phyloP scores from a whole-genome alignment of 2,113 vertebrate species.

The Alces alces region DNA sequence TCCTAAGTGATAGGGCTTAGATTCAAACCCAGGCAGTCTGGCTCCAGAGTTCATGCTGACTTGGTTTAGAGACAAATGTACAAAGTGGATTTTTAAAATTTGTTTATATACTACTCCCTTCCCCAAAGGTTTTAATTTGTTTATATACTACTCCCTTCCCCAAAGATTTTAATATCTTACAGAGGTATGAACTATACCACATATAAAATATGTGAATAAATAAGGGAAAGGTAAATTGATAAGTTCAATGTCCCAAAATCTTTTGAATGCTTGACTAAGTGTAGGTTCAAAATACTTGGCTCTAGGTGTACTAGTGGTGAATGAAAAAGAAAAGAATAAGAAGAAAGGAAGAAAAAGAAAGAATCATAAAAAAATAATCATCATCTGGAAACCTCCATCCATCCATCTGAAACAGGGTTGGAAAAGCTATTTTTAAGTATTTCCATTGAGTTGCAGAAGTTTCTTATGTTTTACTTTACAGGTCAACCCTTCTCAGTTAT shows the following conservation, averaged over 20 bases:
- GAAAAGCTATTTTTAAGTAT: background rate
- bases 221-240: background rate
- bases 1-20: background rate
- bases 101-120: background rate
- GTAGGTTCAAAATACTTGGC: background rate
- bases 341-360: background rate
- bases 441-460: background rate
- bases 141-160: background rate
- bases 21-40: background rate
- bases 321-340: background rate
- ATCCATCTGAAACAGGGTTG: background rate
- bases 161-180: background rate
- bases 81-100: background rate
- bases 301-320: background rate
- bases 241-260: background rate
- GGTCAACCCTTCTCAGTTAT: background rate
- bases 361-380: too few relatives aligned
- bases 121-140: background rate
- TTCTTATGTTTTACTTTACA: background rate
- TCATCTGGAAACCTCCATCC: background rate
- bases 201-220: background rate
- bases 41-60: background rate
- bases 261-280: background rate
- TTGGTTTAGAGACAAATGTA: background rate
- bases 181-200: background rate